Base-by-base conservation (phyloP, 2,797 vertebrate species). In the Amniataba percoides region DNA sequence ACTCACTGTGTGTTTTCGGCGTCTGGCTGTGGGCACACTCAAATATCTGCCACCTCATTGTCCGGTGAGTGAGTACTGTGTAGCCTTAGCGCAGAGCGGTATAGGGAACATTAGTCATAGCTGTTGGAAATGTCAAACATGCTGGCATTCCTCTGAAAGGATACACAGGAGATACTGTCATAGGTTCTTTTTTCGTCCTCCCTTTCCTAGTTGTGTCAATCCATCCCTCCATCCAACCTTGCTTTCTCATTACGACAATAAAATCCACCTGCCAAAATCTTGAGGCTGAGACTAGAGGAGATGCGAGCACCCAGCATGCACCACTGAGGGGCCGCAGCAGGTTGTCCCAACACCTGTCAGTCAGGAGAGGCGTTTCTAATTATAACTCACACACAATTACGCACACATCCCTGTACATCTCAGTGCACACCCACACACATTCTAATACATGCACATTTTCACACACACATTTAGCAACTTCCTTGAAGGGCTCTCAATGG, bases 101-200 rank as follows among this genome's bases (percentile, higher is more conserved):
- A 74, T 65, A 67, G 48, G 52, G 76, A 80, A 78, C 60, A 85
- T 90, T 89, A 83, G 62, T 91, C 86, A 92, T 75, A 76, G 83
- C 67, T 73, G 64, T 8, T 71, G 72, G 68, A 90, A 89, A 90
- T 85, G 86, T 87, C 83, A 87, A 87, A 76, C 75, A 69, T 13
- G 65, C 42, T 64, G 69, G 21, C 63, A 39, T 63, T 51, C 34
- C 60, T 82, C 36, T 65, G 27, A 88, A 79, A 80, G 55, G 49
- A 71, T n/a, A 59, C 48, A 52, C 74, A 82, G 77, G 57, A 80
- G 81, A 85, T n/a, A 43, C 45, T 42, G 75, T 78, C 69, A 83
- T 23, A 13, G 40, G 60, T 64, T 74, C 59, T 71, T 80, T 73
- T 82, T 81, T 45, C 77, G 72, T 46, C 68, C 56, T 62, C 12